These are phyloP conservation scores for Drosophila atroscutellata DNA, from an alignment of 2,888 invertebrate genomes.

Conservation along the genomic window DNA sequence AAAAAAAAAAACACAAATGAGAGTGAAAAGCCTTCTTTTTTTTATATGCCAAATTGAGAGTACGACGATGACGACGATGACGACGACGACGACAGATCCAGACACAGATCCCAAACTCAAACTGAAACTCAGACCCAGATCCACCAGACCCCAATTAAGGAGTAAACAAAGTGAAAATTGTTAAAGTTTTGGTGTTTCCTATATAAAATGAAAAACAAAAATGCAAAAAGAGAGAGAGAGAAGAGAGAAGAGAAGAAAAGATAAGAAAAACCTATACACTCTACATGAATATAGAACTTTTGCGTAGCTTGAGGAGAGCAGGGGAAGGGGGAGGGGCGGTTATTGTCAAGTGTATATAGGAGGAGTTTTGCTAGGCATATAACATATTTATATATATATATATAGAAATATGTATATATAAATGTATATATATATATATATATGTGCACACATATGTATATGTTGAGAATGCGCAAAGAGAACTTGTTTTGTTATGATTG, in stretches of 20 bases:
- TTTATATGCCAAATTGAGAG: conserved; percentile 21
- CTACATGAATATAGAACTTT: conserved; percentile 25
- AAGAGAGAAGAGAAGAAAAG: not conserved
- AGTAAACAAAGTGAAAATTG: conserved; percentile 48
- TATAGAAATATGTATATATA: conserved; percentile 43
- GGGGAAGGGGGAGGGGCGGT: conserved; percentile 22
- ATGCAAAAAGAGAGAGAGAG: not conserved
- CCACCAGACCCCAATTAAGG: conserved; percentile 30
- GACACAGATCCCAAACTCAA: conserved; percentile 6
- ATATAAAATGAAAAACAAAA: conserved; percentile 11
- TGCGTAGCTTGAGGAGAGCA: conserved; percentile 27
- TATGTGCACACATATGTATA: conserved; percentile 31
- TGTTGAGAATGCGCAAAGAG: conserved; percentile 43
- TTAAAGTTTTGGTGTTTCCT: conserved; percentile 52
- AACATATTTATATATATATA: conserved; percentile 23
- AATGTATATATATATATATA: conserved; percentile 27
- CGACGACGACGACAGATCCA: conserved; percentile 9
- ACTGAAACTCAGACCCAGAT: conserved; percentile 21
- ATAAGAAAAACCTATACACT: conserved; percentile 15
- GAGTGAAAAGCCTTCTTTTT: not conserved
- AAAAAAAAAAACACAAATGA: not conserved
- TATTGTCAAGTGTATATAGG: conserved; percentile 63
- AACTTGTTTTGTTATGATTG: conserved; percentile 63
- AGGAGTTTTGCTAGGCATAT: conserved; percentile 60
- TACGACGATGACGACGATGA: conserved; percentile 5